phyloP scores from a whole-genome alignment of 2,888 invertebrate species.

The Erebia palarica region DNA sequence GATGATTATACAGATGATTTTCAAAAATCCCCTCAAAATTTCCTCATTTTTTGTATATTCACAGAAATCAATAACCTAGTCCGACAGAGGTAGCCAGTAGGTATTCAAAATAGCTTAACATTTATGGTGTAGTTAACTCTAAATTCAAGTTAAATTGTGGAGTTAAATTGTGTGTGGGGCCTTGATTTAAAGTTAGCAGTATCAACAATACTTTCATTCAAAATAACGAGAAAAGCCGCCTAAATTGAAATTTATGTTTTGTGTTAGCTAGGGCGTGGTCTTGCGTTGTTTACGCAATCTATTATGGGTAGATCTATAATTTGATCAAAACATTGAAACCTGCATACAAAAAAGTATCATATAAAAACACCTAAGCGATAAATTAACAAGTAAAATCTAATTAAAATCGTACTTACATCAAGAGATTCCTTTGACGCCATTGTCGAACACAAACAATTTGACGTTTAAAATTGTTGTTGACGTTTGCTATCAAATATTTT shows the following conservation, averaged over 20 bases:
- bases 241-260: constrained; percentile 25
- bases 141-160: background rate
- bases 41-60: background rate
- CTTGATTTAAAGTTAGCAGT: background rate
- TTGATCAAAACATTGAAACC: background rate
- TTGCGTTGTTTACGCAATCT: constrained; percentile 29
- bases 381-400: constrained; percentile 28
- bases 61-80: constrained; percentile 4
- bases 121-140: background rate
- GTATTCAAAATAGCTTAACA: background rate
- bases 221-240: constrained; percentile 29
- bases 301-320: constrained; percentile 1
- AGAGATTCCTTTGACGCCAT: constrained; percentile 82
- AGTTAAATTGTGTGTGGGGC: background rate
- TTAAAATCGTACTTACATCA: constrained; percentile 71
- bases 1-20: too few relatives aligned
- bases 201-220: constrained; percentile 24
- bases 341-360: constrained; percentile 5
- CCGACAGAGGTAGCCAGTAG: background rate
- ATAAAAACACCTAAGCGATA: background rate
- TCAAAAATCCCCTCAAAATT: background rate
- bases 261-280: constrained; percentile 37
- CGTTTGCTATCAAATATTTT: constrained; percentile 58
- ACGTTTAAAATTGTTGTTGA: constrained; percentile 50
- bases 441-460: constrained; percentile 78